Evolutionary conservation across 2,888 invertebrate genomes (phyloP).

Genomic region (Cactoblastis cactorum): DNA sequence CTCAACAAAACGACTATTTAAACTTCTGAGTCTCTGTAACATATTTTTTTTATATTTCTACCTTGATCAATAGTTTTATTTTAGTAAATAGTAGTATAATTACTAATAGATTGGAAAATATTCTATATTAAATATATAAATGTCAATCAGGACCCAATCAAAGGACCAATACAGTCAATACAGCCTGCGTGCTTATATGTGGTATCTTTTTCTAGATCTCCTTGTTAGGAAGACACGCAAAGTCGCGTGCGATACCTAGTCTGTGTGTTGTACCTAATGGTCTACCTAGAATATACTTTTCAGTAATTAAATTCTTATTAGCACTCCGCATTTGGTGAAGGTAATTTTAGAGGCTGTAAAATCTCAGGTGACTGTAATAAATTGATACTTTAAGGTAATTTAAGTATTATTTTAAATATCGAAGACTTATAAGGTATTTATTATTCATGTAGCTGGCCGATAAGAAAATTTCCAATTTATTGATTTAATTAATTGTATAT

Average conservation of each 20-base stretch:
- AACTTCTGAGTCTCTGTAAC: too few species aligned
- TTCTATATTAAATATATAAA: not conserved
- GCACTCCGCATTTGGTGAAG: not conserved
- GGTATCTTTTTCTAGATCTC: conserved; percentile 26
- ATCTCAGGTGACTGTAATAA: not conserved
- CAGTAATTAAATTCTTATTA: conserved; percentile 24
- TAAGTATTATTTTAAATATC: too few species aligned
- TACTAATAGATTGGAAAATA: too few species aligned
- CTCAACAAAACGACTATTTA: too few species aligned
- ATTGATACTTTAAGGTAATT: not conserved
- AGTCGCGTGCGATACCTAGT: conserved; percentile 39
- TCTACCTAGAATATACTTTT: conserved; percentile 38
- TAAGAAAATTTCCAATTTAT: not conserved
- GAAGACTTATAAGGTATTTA: not conserved
- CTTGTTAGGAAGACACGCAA: conserved; percentile 39
- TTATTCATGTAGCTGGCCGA: not conserved
- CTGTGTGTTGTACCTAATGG: conserved; percentile 33
- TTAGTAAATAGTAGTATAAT: too few species aligned
- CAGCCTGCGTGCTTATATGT: conserved; percentile 18
- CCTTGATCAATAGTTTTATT: too few species aligned
- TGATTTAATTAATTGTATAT: not conserved
- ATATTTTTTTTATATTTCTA: too few species aligned
- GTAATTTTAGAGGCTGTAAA: not conserved
- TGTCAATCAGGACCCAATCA: not conserved
- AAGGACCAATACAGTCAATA: not conserved